Conservation (phyloP, 2,797 vertebrate species). For the Erethizon dorsatum region DNA sequence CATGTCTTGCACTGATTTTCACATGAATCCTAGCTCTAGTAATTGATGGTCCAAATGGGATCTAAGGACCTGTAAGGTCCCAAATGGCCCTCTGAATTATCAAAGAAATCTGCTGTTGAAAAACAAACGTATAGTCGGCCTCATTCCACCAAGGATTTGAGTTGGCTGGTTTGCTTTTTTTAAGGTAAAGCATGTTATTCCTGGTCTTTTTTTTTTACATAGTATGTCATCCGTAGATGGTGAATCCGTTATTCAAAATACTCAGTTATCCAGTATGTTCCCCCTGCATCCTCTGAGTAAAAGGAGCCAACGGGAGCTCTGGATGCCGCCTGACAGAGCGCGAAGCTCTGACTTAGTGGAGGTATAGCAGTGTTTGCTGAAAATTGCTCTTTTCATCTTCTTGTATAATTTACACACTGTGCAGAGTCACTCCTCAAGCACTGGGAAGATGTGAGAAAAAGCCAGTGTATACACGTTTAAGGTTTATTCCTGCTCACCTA, state of each 20-base stretch:
- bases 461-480: background rate
- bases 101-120: constrained; percentile 68
- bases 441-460: constrained; percentile 42
- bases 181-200: constrained; percentile 49
- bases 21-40: constrained; percentile 26
- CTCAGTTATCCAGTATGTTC: background rate
- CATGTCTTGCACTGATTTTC: constrained; percentile 58
- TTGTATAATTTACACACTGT: constrained; percentile 10
- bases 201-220: constrained; percentile 45
- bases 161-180: constrained; percentile 66
- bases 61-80: constrained; percentile 26
- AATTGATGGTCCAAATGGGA: constrained; percentile 62
- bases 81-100: constrained; percentile 62
- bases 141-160: constrained; percentile 58
- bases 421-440: background rate
- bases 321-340: background rate
- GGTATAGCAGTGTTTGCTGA: constrained; percentile 50
- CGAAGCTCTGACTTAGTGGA: background rate
- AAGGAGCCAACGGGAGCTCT: constrained; percentile 47
- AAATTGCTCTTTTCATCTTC: constrained; percentile 61
- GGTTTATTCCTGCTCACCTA: background rate
- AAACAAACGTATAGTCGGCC: background rate
- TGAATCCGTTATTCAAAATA: constrained; percentile 18
- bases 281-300: constrained; percentile 30
- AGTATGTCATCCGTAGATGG: constrained; percentile 44